Percentiles rank a stretch among this genome's conserved stretches.
Conservation (phyloP, 2,888 invertebrate species). For the Drosophila paranaensis region DNA sequence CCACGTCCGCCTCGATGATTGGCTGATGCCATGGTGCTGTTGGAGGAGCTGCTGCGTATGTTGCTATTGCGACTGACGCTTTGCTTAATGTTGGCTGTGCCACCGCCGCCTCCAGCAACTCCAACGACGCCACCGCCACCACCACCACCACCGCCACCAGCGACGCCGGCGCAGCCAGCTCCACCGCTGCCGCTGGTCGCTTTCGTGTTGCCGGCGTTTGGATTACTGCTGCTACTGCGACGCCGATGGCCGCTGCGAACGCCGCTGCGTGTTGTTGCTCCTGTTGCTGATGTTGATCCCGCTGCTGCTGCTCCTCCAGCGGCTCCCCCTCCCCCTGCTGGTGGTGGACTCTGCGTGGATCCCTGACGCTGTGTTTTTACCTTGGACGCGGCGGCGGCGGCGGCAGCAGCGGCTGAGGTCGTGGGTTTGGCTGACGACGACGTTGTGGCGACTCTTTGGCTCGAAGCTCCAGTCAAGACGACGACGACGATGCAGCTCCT, state of each 20-base stretch:
- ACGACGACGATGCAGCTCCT: conserved; percentile 2
- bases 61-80: conserved; percentile 84
- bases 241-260: conserved; percentile 70
- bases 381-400: conserved; percentile 48
- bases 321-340: conserved; percentile 23
- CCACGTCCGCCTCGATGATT: conserved; percentile 84
- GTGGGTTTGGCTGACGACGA: conserved; percentile 78
- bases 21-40: conserved; percentile 85
- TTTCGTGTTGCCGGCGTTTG: conserved; percentile 79
- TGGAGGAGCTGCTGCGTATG: conserved; percentile 85
- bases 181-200: conserved; percentile 80
- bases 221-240: conserved; percentile 81
- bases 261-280: conserved; percentile 63
- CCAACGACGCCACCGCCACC: conserved; percentile 46
- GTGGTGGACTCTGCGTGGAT: conserved; percentile 66
- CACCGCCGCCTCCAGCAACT: conserved; percentile 32
- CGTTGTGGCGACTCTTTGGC: conserved; percentile 67
- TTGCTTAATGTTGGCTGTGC: conserved; percentile 78
- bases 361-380: conserved; percentile 48
- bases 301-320: conserved; percentile 23
- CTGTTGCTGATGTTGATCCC: conserved; percentile 26
- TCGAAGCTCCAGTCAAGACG: conserved; percentile 17
- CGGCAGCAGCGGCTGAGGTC: conserved; percentile 78
- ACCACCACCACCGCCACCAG: conserved; percentile 66
- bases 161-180: conserved; percentile 79